Base-by-base conservation (phyloP, 2,888 invertebrate genomes). In the Drosophila prostipennis region DNA sequence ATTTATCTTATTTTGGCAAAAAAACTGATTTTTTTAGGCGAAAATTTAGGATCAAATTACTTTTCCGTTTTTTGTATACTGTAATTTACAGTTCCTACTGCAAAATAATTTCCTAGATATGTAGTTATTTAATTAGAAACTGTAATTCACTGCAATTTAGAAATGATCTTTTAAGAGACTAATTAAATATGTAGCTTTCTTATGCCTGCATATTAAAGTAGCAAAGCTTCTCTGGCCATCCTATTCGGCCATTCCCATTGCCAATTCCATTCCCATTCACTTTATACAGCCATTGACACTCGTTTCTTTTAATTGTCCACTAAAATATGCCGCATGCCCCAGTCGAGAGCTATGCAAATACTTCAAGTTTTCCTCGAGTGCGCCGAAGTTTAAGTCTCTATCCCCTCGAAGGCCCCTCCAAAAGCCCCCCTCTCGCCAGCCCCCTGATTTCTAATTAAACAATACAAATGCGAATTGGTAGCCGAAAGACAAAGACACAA, bases 321-420 rank as follows among this genome's bases (percentile, higher is more conserved):
- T 72, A 65, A 72, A 72, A 72, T 65, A 72, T 72, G 72, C 72
- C 54, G 54, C 71, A 74, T 68, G 70, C 74, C 58, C 49, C 26
- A 81, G 65, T 78, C 45, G 45, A 80, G 74, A 78, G 86, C 80
- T 73, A 81, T 82, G 81, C 74, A 81, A 81, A 83, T 81, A 78
- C 74, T 78, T 71, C 48, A 55, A 70, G 76, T 68, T 72, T 34
- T 54, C 49, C 71, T 77, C 63, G 69, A 85, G 81, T 73, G 69
- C 69, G 74, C 72, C 69, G 74, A 40, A 48, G 37, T 34, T 26
- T 11, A 34, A 26, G 34, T 7, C 11, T 13, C 11, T 5, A 26
- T 26, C 26, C 13, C 10, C 34, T 11, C 34, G 0, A 11, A 34
- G 10, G 1, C 34, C 34, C 42, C 42, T 11, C 23, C 49, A 40